Evolutionary conservation across 2,113 vertebrate species (phyloP).

Genomic region (Toxotes chatareus): DNA sequence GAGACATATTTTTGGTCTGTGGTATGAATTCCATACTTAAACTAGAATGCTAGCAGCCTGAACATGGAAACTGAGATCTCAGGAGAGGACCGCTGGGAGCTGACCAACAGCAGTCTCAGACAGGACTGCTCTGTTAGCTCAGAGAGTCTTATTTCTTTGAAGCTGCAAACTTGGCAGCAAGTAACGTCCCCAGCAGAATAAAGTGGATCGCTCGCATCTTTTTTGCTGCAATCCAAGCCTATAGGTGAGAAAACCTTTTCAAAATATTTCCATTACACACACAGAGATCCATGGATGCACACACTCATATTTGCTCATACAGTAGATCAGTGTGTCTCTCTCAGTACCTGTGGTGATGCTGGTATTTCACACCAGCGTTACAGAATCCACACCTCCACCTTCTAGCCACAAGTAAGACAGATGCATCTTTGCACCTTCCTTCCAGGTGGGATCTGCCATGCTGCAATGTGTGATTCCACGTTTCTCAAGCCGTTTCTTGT

Average conservation of each 20-base stretch:
- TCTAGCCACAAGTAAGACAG: constrained; percentile 69
- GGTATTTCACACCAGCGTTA: constrained; percentile 74
- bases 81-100: constrained; percentile 33
- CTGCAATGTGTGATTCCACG: constrained; percentile 9
- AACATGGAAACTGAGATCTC: constrained; percentile 67
- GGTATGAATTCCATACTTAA: constrained; percentile 60
- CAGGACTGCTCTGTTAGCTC: constrained; percentile 48
- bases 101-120: constrained; percentile 39
- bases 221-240: constrained; percentile 29
- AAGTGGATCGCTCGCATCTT: constrained; percentile 1
- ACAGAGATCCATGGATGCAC: neutral
- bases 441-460: constrained; percentile 33
- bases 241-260: constrained; percentile 9
- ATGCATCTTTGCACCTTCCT: constrained; percentile 70
- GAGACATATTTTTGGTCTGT: constrained; percentile 73
- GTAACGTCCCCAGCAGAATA: neutral
- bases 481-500: constrained; percentile 12
- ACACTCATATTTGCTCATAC: constrained; percentile 15
- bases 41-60: constrained; percentile 29
- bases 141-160: constrained; percentile 45
- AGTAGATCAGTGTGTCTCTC: constrained; percentile 34
- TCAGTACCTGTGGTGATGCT: constrained; percentile 21
- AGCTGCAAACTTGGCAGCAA: constrained; percentile 45
- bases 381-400: constrained; percentile 75
- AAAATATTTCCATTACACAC: constrained; percentile 33